Evolutionary conservation across 92 coral and sea anemone species (phyloP).

Genomic region (Hydrozoanthus gracilis): DNA sequence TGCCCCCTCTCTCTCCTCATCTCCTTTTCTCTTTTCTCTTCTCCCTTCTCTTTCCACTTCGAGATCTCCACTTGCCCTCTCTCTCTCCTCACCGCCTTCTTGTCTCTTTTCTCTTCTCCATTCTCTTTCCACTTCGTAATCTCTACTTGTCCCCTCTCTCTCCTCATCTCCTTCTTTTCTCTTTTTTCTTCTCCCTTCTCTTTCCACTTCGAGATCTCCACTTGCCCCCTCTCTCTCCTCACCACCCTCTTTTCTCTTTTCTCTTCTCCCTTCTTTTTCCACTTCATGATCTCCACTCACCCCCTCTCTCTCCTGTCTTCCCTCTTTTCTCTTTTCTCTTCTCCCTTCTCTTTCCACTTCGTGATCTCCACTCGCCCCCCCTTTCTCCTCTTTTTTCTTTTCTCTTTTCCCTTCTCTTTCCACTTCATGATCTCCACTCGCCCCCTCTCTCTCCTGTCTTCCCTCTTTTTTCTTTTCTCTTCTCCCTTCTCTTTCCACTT

Average conservation of each 20-base stretch:
- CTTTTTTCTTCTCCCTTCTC: too few relatives aligned
- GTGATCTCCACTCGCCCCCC: neutral
- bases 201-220: neutral
- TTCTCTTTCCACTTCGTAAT: too few relatives aligned
- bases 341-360: neutral
- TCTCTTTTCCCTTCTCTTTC: neutral
- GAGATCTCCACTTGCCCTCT: too few relatives aligned
- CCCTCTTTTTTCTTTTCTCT: neutral
- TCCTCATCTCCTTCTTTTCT: too few relatives aligned
- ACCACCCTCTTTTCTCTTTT: neutral
- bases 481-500: neutral
- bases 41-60: too few relatives aligned
- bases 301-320: neutral
- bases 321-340: neutral
- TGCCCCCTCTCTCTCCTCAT: neutral
- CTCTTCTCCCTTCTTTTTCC: neutral
- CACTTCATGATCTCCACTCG: neutral
- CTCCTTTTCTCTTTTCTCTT: too few relatives aligned
- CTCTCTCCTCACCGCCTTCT: too few relatives aligned
- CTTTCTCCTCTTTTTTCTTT: neutral
- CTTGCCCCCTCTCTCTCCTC: neutral
- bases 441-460: neutral
- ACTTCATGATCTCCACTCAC: neutral
- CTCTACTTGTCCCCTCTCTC: too few relatives aligned
- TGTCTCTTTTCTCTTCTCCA: too few relatives aligned